Base-by-base conservation (phyloP, 2,797 vertebrate species). In the Pseudochaenichthys georgianus region DNA sequence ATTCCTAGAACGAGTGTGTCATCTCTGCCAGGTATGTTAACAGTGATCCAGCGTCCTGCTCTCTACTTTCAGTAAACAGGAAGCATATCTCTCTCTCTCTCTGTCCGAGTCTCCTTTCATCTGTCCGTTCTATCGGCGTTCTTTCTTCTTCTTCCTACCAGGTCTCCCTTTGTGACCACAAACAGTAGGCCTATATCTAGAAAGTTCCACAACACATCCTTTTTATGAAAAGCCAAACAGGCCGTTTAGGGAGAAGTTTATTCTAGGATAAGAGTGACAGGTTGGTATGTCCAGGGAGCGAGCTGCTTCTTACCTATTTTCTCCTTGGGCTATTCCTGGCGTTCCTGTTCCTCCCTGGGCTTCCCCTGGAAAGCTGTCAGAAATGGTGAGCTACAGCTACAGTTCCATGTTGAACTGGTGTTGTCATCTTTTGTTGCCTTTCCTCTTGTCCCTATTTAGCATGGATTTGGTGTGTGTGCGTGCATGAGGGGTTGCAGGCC, bases 351-450 rank as follows among this genome's bases (percentile, higher is more conserved):
- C 80, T 77, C 68, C 48, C 17, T 47, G 54, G 73, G 80, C 77
- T 91, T 90, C 88, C 89, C 80, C 80, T 89, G 81, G 79, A 88
- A 89, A 85, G 71, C 62, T 86, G 81, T 92, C 90, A 87, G 70
- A 84, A 83, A 80, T 45, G 13, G 51, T 82, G 84, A 87, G 73
- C 75, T 85, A 76, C 70, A n/a, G 73, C 79, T 64, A 28, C 55
- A 75, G 42, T 79, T 52, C 43, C 78, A 58, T 77, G 63, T 41
- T 64, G 81, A 67, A 67, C 70, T 69, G 54, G 78, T 90, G 71
- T 88, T 89, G 81, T 84, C 85, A 78, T 82, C 61, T 88, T 85
- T 88, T 84, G 71, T 86, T 77, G 70, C 71, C 54, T 88, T 86
- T 85, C 81, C 78, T 85, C 73, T 73, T 23, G 70, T 87, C 77